phyloP scores from a whole-genome alignment of 2,797 vertebrate genomes.

The Macroramphosus scolopax region DNA sequence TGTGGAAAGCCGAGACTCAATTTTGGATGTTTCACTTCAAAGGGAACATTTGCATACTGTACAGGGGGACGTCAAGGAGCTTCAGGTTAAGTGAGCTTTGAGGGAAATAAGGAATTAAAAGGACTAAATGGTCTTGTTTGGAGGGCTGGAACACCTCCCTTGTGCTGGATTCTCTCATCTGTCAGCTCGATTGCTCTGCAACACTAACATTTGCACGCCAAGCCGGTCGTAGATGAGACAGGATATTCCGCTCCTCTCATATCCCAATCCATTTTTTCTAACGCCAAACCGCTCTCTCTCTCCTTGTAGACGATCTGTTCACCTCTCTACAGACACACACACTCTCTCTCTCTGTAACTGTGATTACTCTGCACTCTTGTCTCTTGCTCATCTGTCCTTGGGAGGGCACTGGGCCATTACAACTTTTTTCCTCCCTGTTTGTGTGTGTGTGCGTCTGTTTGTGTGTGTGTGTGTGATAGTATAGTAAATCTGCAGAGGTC shows the following conservation, averaged over 20 bases:
- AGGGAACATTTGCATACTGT: slow-evolving; percentile 49
- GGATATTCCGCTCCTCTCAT: slow-evolving; percentile 67
- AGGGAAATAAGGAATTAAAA: slow-evolving; percentile 50
- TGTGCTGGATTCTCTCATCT: slow-evolving; percentile 57
- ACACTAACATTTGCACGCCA: slow-evolving; percentile 55
- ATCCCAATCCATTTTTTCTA: slow-evolving; percentile 64
- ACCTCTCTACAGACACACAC: slow-evolving; percentile 32
- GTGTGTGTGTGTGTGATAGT: slow-evolving; percentile 54
- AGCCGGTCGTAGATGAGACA: slow-evolving; percentile 45
- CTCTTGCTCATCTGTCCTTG: slow-evolving; percentile 65
- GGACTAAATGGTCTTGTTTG: slow-evolving; percentile 48
- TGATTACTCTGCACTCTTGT: slow-evolving; percentile 66
- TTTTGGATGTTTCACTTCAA: slow-evolving; percentile 52
- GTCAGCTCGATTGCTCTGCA: slow-evolving; percentile 39
- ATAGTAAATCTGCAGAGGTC: slow-evolving; percentile 71
- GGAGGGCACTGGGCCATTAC: slow-evolving; percentile 66
- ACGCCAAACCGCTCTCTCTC: slow-evolving; percentile 52
- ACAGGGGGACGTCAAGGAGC: slow-evolving; percentile 15
- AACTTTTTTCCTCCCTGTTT: slow-evolving; percentile 45
- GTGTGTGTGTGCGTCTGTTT: slow-evolving; percentile 16
- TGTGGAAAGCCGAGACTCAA: slow-evolving; percentile 12
- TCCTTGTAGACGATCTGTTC: slow-evolving; percentile 51
- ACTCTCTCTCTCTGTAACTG: slow-evolving; percentile 58
- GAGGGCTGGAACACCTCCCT: slow-evolving; percentile 33
- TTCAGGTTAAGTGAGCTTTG: slow-evolving; percentile 50